A percentile compares a stretch with the other conserved stretches of the same genome.
Evolutionary conservation across 2,888 invertebrate genomes (phyloP).

Genomic region (Vannuccia rotundouncinata): DNA sequence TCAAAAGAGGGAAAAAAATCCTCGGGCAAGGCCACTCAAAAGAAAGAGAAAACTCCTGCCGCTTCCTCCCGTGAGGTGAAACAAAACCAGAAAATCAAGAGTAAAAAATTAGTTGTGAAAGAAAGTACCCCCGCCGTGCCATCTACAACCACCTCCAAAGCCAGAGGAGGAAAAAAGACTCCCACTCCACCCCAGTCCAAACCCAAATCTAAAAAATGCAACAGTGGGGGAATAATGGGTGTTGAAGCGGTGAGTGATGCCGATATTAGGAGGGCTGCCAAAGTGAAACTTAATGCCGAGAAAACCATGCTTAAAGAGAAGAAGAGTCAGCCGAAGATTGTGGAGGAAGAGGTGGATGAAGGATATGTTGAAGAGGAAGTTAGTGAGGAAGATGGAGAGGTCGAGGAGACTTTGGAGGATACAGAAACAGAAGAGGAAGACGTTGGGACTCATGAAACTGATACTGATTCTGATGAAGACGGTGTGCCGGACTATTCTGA

Average conservation of each 20-base stretch:
- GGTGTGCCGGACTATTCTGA: background rate
- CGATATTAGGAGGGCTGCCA: background rate
- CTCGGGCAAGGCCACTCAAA: background rate
- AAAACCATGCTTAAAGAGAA: background rate
- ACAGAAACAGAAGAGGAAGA: background rate
- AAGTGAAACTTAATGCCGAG: background rate
- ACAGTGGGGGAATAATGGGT: background rate
- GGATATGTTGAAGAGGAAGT: background rate
- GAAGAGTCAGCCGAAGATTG: no score
- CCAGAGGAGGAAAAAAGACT: background rate
- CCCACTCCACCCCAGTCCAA: background rate
- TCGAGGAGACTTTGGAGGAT: background rate
- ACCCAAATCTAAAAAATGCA: background rate
- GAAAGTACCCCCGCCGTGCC: background rate
- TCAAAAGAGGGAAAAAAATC: background rate
- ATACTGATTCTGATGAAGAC: background rate
- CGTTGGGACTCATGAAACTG: background rate
- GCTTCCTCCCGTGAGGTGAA: no score
- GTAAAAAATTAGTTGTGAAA: no score
- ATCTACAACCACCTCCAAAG: background rate
- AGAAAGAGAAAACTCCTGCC: background rate
- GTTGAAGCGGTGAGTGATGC: background rate
- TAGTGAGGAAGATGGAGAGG: background rate
- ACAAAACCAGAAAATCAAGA: no score
- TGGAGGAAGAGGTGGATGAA: background rate